These are phyloP conservation scores for Dreissena rostriformis DNA, from an alignment of 1,140 invertebrate species.

Conservation along the genomic window DNA sequence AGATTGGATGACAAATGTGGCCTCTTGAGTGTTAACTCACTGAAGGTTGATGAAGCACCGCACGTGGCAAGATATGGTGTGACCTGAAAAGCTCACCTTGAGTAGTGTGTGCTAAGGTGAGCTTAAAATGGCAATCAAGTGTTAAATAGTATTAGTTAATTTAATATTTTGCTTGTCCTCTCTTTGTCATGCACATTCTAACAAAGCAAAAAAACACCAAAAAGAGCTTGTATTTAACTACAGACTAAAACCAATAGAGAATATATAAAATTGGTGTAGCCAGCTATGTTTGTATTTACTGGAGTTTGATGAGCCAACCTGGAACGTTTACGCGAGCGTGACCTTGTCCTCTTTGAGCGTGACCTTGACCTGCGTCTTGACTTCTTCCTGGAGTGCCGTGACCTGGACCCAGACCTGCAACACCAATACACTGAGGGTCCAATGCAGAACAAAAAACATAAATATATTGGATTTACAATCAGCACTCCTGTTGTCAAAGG, in stretches of 20 bases:
- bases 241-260: not conserved
- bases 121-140: not conserved
- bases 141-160: not conserved
- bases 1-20: no score
- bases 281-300: not conserved
- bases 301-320: slow-evolving; percentile 17
- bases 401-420: slow-evolving; percentile 68
- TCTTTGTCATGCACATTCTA: not conserved
- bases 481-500: no score
- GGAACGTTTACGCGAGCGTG: slow-evolving; percentile 48
- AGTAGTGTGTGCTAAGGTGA: no score
- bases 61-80: no score
- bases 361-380: slow-evolving; percentile 58
- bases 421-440: no score
- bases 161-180: not conserved
- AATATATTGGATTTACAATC: no score
- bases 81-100: no score
- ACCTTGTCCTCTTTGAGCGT: slow-evolving; percentile 45
- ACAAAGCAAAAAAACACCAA: not conserved
- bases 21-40: no score
- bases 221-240: not conserved
- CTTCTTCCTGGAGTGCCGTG: slow-evolving; percentile 64
- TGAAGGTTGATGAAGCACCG: no score
- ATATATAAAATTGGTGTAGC: not conserved
- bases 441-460: no score